These are phyloP conservation scores for Uloborus plumipes DNA, from an alignment of 2,888 invertebrate genomes.

Conservation along the genomic window DNA sequence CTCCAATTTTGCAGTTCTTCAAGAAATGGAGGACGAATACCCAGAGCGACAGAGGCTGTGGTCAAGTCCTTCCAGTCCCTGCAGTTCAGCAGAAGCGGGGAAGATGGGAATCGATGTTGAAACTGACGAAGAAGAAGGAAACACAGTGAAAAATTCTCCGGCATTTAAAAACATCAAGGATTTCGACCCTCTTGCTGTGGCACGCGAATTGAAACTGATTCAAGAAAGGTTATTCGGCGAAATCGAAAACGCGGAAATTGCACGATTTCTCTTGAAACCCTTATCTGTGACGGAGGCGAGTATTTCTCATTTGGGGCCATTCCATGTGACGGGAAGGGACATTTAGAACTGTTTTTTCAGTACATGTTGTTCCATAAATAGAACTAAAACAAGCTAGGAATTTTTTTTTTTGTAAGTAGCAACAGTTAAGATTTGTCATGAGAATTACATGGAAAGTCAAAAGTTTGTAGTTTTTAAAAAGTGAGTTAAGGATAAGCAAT, in stretches of 20 bases:
- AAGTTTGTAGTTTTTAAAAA: too few species aligned
- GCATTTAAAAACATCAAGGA: not conserved
- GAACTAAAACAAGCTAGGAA: too few species aligned
- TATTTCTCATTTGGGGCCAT: too few species aligned
- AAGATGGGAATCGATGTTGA: too few species aligned
- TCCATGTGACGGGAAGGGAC: too few species aligned
- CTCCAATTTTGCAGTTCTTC: slow-evolving; percentile 7
- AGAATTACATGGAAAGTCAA: too few species aligned
- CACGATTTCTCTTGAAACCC: slow-evolving; percentile 31
- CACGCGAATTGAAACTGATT: slow-evolving; percentile 7
- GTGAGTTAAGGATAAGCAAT: too few species aligned
- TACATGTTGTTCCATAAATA: too few species aligned
- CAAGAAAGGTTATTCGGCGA: slow-evolving; percentile 23
- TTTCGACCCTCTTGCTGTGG: not conserved
- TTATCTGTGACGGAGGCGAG: slow-evolving; percentile 31
- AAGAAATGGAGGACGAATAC: slow-evolving; percentile 26
- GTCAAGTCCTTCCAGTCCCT: not conserved
- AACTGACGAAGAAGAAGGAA: not conserved
- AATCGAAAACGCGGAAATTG: slow-evolving; percentile 26
- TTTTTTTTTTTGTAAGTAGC: too few species aligned
- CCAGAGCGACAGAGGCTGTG: slow-evolving; percentile 19
- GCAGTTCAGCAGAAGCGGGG: too few species aligned
- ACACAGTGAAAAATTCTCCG: not conserved
- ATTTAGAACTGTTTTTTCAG: too few species aligned
- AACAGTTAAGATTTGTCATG: too few species aligned